Percentiles rank a stretch among this genome's conserved stretches.
Conservation (phyloP, 2,888 invertebrate genomes). For the Alentia gelatinosa region DNA sequence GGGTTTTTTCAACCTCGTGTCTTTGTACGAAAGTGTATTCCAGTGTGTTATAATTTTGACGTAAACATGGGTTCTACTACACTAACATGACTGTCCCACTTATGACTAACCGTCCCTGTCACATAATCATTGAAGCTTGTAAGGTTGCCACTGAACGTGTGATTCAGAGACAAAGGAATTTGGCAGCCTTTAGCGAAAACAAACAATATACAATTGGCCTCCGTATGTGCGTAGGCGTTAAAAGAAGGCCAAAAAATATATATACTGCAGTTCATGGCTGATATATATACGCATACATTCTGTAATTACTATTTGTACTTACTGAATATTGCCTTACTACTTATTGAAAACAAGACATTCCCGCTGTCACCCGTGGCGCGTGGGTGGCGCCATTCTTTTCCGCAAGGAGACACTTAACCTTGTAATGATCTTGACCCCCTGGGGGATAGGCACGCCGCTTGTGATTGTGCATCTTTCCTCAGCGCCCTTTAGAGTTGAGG, state of each 20-base stretch:
- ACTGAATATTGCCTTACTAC: too few relatives aligned
- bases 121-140: not conserved
- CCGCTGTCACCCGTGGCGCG: not conserved
- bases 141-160: not conserved
- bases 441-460: constrained; percentile 2
- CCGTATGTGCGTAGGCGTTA: too few relatives aligned
- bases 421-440: constrained; percentile 17
- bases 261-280: too few relatives aligned
- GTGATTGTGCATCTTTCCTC: not conserved
- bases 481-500: not conserved
- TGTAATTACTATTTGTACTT: too few relatives aligned
- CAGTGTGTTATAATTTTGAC: too few relatives aligned
- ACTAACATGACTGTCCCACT: not conserved
- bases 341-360: too few relatives aligned
- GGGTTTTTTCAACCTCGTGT: too few relatives aligned
- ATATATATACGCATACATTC: too few relatives aligned
- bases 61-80: too few relatives aligned
- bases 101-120: not conserved
- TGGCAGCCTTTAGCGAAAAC: not conserved
- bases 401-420: not conserved
- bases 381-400: not conserved
- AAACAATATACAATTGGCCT: too few relatives aligned
- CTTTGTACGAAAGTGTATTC: too few relatives aligned
- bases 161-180: not conserved
- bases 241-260: too few relatives aligned